These are phyloP conservation scores for Oxyura jamaicensis DNA, from an alignment of 2,113 vertebrate genomes.

Conservation along the genomic window DNA sequence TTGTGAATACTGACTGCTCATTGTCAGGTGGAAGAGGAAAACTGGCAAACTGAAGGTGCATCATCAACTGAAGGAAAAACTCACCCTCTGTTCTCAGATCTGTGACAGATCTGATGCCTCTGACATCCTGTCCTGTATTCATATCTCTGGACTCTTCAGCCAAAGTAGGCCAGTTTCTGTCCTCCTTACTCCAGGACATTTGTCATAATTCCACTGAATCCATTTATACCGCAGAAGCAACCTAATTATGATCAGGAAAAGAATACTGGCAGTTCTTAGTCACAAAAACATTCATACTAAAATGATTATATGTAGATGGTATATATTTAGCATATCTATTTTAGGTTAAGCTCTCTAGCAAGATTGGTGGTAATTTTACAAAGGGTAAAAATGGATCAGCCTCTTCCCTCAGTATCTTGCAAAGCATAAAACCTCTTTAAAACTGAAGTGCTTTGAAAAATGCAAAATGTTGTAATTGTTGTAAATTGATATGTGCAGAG, in stretches of 20 bases:
- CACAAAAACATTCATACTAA: slow-evolving; percentile 53
- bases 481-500: slow-evolving; percentile 78
- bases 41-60: slow-evolving; percentile 27
- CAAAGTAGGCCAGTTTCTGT: slow-evolving; percentile 49
- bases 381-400: slow-evolving; percentile 64
- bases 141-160: slow-evolving; percentile 4
- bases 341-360: slow-evolving; percentile 59
- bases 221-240: slow-evolving; percentile 60
- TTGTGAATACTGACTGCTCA: not conserved
- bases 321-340: slow-evolving; percentile 71
- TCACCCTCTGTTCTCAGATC: not conserved
- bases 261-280: slow-evolving; percentile 63
- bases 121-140: slow-evolving; percentile 55
- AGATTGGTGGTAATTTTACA: slow-evolving; percentile 58
- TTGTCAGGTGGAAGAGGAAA: not conserved
- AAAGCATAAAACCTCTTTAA: slow-evolving; percentile 69
- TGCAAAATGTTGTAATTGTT: slow-evolving; percentile 76
- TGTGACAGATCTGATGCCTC: slow-evolving; percentile 19
- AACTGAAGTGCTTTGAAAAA: slow-evolving; percentile 71
- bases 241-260: slow-evolving; percentile 60
- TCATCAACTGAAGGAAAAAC: not conserved
- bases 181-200: slow-evolving; percentile 44
- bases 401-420: slow-evolving; percentile 51
- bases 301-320: slow-evolving; percentile 60
- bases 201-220: slow-evolving; percentile 57